Conservation (phyloP, 2,113 vertebrate genomes). For the Syrmaticus mikado region DNA sequence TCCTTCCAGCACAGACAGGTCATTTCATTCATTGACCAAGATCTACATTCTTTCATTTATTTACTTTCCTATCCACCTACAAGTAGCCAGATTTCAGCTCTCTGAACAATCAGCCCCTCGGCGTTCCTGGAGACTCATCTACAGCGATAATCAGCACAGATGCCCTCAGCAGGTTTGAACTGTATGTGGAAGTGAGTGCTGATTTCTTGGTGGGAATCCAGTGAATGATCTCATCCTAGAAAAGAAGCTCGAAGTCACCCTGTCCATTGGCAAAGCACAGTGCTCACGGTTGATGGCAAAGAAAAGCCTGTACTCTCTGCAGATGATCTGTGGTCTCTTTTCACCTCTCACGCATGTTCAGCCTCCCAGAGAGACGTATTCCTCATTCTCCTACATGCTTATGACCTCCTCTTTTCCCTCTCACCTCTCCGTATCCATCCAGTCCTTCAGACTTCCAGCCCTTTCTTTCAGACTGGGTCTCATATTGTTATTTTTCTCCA, state of each 20-base stretch:
- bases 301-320: neutral
- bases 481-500: neutral
- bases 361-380: neutral
- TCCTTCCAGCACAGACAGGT: neutral
- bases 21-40: neutral
- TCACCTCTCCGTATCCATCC: neutral
- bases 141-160: slow-evolving; percentile 52
- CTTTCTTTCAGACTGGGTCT: neutral
- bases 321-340: neutral
- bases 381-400: neutral
- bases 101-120: neutral
- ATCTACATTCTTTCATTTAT: neutral
- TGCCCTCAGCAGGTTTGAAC: slow-evolving; percentile 62
- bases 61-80: neutral
- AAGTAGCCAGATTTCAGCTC: neutral
- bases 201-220: slow-evolving; percentile 49
- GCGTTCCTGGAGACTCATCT: neutral
- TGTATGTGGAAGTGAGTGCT: neutral
- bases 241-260: slow-evolving; percentile 40
- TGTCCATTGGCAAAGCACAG: neutral
- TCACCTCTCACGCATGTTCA: neutral
- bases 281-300: neutral
- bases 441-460: neutral
- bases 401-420: neutral
- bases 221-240: slow-evolving; percentile 16